Percentiles rank a stretch among this genome's conserved stretches.
These are phyloP conservation scores for Conomelus anceps DNA, from an alignment of 2,888 invertebrate species.

Conservation along the genomic window DNA sequence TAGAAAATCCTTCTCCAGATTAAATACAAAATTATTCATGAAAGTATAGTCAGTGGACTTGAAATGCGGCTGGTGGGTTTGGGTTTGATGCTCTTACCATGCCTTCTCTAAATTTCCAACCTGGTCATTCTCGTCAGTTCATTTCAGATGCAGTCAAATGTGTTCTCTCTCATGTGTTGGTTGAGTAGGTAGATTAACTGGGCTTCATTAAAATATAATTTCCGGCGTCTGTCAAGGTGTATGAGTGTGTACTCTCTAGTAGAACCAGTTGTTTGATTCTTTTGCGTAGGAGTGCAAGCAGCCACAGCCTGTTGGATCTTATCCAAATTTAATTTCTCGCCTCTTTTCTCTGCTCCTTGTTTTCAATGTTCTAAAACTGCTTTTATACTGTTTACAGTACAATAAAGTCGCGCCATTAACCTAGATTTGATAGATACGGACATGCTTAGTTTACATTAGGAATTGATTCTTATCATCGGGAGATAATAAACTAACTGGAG, in stretches of 20 bases:
- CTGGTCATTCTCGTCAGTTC: neutral
- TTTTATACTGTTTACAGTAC: neutral
- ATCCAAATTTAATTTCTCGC: neutral
- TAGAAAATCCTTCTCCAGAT: neutral
- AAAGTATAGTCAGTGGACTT: neutral
- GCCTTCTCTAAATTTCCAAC: neutral
- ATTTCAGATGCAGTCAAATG: neutral
- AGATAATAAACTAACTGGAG: neutral
- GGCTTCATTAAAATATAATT: neutral
- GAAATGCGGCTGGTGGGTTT: neutral
- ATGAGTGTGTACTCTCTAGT: neutral
- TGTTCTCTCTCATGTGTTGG: neutral
- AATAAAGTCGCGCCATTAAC: neutral
- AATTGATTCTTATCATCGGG: neutral
- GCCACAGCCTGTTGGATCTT: neutral
- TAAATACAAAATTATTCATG: neutral
- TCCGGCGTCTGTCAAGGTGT: neutral
- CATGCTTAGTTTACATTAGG: neutral
- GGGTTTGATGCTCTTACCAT: neutral
- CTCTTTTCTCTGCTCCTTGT: neutral
- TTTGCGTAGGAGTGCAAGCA: neutral
- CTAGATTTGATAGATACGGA: neutral
- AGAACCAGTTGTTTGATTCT: neutral
- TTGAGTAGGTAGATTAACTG: neutral
- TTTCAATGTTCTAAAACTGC: neutral